Evolutionary conservation across 2,888 invertebrate genomes (phyloP).

Genomic region (Tigriopus californicus): DNA sequence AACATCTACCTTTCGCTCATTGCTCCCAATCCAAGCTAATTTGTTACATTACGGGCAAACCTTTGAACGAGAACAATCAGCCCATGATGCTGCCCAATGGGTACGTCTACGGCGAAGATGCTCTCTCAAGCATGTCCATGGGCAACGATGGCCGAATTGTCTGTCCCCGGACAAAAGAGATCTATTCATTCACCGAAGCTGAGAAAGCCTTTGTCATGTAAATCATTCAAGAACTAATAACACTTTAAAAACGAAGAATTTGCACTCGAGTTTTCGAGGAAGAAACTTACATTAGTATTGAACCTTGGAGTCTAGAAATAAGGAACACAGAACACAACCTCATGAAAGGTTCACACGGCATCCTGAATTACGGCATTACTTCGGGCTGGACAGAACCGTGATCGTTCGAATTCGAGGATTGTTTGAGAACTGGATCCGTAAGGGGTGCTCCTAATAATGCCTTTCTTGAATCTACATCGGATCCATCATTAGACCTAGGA

Average conservation of each 20-base stretch:
- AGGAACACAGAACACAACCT: too few relatives aligned
- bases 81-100: constrained; percentile 98
- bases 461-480: too few relatives aligned
- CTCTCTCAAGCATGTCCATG: constrained; percentile 68
- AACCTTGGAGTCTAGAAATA: too few relatives aligned
- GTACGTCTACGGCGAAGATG: constrained; percentile 86
- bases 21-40: constrained; percentile 87
- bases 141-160: constrained; percentile 77
- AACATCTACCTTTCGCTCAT: constrained; percentile 68
- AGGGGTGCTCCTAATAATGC: too few relatives aligned
- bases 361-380: too few relatives aligned
- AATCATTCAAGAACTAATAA: constrained; percentile 21
- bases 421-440: too few relatives aligned
- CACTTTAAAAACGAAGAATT: neutral
- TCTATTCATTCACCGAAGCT: constrained; percentile 70
- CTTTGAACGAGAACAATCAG: constrained; percentile 90
- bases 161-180: constrained; percentile 84
- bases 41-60: constrained; percentile 69
- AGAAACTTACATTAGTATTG: too few relatives aligned
- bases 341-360: too few relatives aligned
- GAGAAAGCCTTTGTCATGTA: constrained; percentile 97
- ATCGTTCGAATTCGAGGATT: too few relatives aligned
- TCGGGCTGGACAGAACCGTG: too few relatives aligned
- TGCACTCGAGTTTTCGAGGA: too few relatives aligned
- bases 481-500: too few relatives aligned